Base-by-base conservation (phyloP, 2,888 invertebrate species). In the Pemphredon lugubris region DNA sequence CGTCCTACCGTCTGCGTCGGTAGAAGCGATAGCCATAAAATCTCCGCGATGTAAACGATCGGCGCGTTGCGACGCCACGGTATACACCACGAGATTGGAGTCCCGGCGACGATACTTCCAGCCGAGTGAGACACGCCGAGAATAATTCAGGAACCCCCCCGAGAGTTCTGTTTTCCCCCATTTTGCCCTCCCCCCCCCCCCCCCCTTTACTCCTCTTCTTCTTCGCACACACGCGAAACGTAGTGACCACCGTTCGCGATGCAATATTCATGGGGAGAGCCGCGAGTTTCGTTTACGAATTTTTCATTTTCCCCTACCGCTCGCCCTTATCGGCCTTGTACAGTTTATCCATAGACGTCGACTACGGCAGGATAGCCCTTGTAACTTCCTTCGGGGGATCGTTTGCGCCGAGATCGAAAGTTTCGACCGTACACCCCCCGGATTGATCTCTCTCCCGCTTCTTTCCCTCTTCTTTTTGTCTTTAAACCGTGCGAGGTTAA, bases 211-310 rank as follows among this genome's bases (percentile, higher is more conserved):
- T 7, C 39, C n/a, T 23, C 26, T 44, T 37, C 16, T 34, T 26
- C 73, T 5, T 16, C 23, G 26, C 73, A 45, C 20, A 14, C 47
- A 42, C 44, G 48, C 18, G 30, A 9, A 21, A 23, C 39, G 42
- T 44, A 57, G 50, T 78, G 79, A 77, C 78, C 80, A 48, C 45
- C 57, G 26, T 66, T 66, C 68, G 73, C 77, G 53, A 79, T 80
- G 80, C 67, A 79, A 64, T 79, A 79, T 79, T 79, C 79, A 79
- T 74, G 67, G 71, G n/a, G n/a, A n/a, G 23, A 18, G 23, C 32
- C 55, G 73, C 75, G 75, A 70, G 72, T 67, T 61, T 67, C 79
- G 66, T 80, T 80, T 67, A 77, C 77, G 72, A 80, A 79, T 75
- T 77, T 77, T 75, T 80, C 80, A 72, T 70, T 70, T 63, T 21